These are phyloP conservation scores for Amazona vittata DNA, from an alignment of 2,113 vertebrate genomes.

Conservation along the genomic window DNA sequence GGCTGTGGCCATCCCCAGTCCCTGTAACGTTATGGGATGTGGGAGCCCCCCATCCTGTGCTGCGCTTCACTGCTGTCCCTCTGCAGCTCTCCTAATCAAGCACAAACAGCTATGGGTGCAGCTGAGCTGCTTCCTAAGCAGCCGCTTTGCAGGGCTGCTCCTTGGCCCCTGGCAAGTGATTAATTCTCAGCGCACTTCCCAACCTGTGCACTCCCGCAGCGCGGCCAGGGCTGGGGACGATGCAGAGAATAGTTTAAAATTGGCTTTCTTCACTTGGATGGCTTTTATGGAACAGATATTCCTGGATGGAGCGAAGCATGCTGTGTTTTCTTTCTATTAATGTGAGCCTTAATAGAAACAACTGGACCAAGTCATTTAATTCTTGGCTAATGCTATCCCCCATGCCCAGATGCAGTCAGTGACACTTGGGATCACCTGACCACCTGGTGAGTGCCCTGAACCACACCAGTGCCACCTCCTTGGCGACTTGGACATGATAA, in stretches of 20 bases:
- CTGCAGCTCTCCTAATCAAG: neutral
- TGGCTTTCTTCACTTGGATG: neutral
- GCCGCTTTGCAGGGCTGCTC: neutral
- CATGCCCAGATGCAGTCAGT: rapidly evolving
- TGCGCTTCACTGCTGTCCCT: rapidly evolving
- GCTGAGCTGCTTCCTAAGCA: neutral
- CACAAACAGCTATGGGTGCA: neutral
- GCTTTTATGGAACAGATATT: neutral
- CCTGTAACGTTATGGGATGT: rapidly evolving
- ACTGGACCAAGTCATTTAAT: rapidly evolving
- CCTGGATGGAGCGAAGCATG: rapidly evolving
- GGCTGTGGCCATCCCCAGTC: neutral
- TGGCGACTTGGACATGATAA: rapidly evolving
- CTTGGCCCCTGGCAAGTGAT: neutral
- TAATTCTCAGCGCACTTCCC: neutral
- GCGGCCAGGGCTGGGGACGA: neutral
- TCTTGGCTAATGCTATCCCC: neutral
- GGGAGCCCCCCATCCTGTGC: neutral
- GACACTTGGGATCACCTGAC: neutral
- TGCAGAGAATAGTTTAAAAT: neutral
- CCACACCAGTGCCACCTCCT: neutral
- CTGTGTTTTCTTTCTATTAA: neutral
- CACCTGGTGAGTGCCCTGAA: neutral
- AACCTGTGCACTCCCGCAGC: neutral
- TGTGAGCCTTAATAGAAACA: neutral